Conservation (phyloP, 1,140 invertebrate genomes). For the Globodera rostochiensis region DNA sequence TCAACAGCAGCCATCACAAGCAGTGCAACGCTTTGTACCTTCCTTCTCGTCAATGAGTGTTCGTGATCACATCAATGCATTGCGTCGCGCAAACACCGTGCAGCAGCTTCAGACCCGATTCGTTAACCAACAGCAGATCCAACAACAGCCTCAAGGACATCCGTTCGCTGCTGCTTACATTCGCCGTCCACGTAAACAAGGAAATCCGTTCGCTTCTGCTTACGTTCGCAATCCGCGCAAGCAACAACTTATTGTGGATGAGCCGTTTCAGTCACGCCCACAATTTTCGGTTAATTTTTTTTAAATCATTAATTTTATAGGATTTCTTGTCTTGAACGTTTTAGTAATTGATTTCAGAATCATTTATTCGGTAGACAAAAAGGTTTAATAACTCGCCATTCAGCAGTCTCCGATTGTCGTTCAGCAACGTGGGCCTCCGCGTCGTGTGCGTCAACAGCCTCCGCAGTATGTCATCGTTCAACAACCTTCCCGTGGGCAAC, state of each 20-base stretch:
- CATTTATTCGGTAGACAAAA: too few relatives aligned
- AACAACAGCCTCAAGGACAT: background rate
- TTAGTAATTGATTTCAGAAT: background rate
- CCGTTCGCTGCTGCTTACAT: background rate
- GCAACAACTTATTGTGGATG: too few relatives aligned
- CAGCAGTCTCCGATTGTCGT: background rate
- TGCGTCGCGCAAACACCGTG: slow-evolving; percentile 21
- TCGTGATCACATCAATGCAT: slow-evolving; percentile 32
- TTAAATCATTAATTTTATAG: too few relatives aligned
- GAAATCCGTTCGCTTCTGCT: background rate
- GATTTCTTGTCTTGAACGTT: background rate
- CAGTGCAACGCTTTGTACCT: too few relatives aligned
- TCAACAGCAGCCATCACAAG: background rate
- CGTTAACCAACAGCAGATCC: slow-evolving; percentile 12
- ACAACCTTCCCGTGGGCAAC: slow-evolving; percentile 2
- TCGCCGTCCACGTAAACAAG: background rate
- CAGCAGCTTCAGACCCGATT: slow-evolving; percentile 26
- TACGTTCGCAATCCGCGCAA: background rate
- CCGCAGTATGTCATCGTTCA: slow-evolving; percentile 12
- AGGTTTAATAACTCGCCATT: too few relatives aligned
- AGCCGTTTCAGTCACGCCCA: too few relatives aligned
- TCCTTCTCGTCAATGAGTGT: background rate
- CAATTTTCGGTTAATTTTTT: background rate
- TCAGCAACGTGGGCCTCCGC: background rate
- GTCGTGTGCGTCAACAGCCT: background rate